Evolutionary conservation across 2,113 vertebrate species (phyloP).

Genomic region (Takifugu bimaculatus): DNA sequence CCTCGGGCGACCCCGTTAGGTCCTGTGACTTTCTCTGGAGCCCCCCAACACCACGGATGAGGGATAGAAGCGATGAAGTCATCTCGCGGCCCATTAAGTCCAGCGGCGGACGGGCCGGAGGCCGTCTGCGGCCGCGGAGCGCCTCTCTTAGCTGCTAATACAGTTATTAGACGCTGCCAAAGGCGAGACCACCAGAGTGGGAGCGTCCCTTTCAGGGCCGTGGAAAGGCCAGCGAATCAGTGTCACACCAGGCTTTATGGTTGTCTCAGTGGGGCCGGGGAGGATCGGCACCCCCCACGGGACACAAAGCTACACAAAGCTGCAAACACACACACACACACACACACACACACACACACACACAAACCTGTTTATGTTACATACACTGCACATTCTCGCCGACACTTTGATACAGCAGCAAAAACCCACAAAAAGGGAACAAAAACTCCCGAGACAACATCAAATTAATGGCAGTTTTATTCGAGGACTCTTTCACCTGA

Average conservation of each 20-base stretch:
- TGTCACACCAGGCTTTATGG: constrained; percentile 64
- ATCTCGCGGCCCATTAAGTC: constrained; percentile 53
- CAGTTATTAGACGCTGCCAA: constrained; percentile 56
- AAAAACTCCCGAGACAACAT: constrained; percentile 5
- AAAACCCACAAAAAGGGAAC: no score
- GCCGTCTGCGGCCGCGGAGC: not conserved
- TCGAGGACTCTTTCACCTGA: constrained; percentile 19
- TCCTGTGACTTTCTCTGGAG: constrained; percentile 44
- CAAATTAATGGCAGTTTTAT: constrained; percentile 31
- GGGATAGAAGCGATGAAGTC: constrained; percentile 39
- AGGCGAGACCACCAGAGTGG: constrained; percentile 50
- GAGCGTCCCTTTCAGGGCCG: constrained; percentile 51
- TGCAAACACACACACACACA: not conserved
- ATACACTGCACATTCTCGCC: not conserved
- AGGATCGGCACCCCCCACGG: constrained; percentile 17
- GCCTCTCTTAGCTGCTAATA: constrained; percentile 62
- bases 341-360: not conserved
- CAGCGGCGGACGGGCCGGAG: constrained; percentile 5
- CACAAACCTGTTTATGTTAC: no score
- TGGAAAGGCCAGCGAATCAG: constrained; percentile 58
- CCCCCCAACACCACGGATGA: constrained; percentile 47
- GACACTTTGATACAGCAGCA: no score
- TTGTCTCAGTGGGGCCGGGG: constrained; percentile 49
- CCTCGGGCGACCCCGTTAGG: not conserved
- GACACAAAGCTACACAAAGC: constrained; percentile 2